Base-by-base conservation (phyloP, 2,888 invertebrate species). In the Yponomeuta evonymella region DNA sequence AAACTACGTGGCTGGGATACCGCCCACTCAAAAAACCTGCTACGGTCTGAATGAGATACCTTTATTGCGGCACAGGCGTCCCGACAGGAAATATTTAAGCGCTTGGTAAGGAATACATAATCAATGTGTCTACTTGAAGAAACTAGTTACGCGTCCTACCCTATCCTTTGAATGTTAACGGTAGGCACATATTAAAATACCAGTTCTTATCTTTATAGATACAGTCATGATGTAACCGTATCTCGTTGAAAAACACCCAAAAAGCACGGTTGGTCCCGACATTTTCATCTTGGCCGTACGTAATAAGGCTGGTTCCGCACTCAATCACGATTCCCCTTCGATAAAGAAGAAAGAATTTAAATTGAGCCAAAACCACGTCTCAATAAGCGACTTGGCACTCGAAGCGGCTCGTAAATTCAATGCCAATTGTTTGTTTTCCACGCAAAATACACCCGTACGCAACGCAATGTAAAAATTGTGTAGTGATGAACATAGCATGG, bases 381-480 rank as follows among this genome's bases (percentile, higher is more conserved):
- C 87, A 89, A 89, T 89, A 89, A 90, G 88, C 86, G 83, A 85
- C 85, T 89, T 89, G 88, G 88, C 89, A 84, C 83, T 82, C 80
- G 80, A 80, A 82, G 79, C 79, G 76, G 75, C 79, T 86, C 86
- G 84, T 90, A 89, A 88, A 90, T 88, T 87, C 81, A 73, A 80
- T 78, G 82, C 78, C 84, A 85, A 87, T 89, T 87, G 87, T 88
- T 88, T 85, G 84, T 87, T 86, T 82, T 85, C 81, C 77, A 84
- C 84, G 81, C 83, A 83, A 83, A 86, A 86, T 72, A 73, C 76
- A 79, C 80, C 81, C 73, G 78, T 78, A 79, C 78, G 81, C 76
- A 81, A 48, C 65, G 70, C 70, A 66, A 73, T 72, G 78, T 76
- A 79, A 83, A 83, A 82, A 79, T 71, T 74, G 63, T 65, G 65